phyloP scores from a whole-genome alignment of 2,797 vertebrate species.

The Centroberyx gerrardi region DNA sequence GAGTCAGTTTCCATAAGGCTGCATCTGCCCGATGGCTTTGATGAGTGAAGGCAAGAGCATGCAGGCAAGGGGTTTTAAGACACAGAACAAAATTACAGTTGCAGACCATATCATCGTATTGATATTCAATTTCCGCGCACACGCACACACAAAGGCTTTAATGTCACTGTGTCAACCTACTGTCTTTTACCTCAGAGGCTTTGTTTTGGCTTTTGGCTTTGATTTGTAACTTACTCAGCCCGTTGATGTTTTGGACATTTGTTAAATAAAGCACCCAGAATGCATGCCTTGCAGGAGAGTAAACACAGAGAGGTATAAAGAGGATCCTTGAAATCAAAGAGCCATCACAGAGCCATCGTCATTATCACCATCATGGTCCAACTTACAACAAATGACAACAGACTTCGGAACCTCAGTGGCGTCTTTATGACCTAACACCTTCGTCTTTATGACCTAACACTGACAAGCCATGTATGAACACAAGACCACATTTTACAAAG shows the following conservation, averaged over 20 bases:
- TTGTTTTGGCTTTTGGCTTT: background rate
- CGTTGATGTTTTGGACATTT: background rate
- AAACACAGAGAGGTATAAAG: slow-evolving; percentile 2
- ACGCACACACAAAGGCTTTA: slow-evolving; percentile 20
- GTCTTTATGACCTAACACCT: background rate
- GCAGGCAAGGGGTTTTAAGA: slow-evolving; percentile 67
- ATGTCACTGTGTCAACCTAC: background rate
- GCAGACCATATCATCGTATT: slow-evolving; percentile 3
- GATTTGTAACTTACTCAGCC: background rate
- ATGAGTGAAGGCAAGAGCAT: slow-evolving; percentile 69
- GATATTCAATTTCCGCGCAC: slow-evolving; percentile 26
- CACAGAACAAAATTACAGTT: slow-evolving; percentile 25
- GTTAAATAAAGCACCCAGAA: slow-evolving; percentile 3
- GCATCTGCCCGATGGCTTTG: slow-evolving; percentile 34
- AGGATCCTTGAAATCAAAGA: background rate
- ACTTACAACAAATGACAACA: background rate
- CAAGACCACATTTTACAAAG: too few relatives aligned
- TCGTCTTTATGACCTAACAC: too few relatives aligned
- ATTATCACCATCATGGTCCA: background rate
- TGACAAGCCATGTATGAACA: too few relatives aligned
- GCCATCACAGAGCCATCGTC: background rate
- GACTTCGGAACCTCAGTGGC: background rate
- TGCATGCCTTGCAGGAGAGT: background rate
- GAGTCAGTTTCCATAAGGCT: slow-evolving; percentile 59
- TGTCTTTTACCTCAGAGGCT: slow-evolving; percentile 2